A percentile compares a stretch with the other conserved stretches of the same genome.
These are phyloP conservation scores for Montipora efflorescens DNA, from an alignment of 64 coral and sea anemone genomes.

Conservation along the genomic window DNA sequence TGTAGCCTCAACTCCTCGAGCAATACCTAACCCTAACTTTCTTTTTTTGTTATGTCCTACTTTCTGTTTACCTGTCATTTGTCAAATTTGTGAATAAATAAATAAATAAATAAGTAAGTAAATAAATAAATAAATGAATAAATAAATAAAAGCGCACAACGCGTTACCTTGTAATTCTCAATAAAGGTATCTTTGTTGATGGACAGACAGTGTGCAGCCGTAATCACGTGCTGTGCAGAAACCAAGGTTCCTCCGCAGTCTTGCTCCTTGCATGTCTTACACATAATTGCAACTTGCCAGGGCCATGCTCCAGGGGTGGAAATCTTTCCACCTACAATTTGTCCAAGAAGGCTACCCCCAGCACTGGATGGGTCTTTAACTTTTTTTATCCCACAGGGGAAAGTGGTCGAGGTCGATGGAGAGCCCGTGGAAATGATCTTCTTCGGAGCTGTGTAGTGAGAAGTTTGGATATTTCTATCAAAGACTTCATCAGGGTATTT, in stretches of 20 bases:
- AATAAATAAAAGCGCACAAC: background rate
- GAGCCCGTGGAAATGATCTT: background rate
- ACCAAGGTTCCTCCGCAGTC: conserved; percentile 33
- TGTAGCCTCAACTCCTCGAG: too few species aligned
- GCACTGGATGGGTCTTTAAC: background rate
- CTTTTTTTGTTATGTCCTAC: too few species aligned
- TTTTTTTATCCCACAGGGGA: conserved; percentile 11
- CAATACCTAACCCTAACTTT: too few species aligned
- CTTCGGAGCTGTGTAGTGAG: conserved; percentile 2
- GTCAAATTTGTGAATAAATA: too few species aligned
- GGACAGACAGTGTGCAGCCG: conserved; percentile 18
- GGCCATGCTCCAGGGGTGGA: conserved; percentile 37
- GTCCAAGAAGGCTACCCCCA: background rate
- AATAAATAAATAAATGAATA: too few species aligned
- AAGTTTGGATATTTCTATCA: background rate
- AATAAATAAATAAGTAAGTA: too few species aligned
- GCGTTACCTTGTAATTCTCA: conserved; percentile 12
- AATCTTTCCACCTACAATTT: conserved; percentile 32
- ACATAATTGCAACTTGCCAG: conserved; percentile 41
- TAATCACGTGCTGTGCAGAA: conserved; percentile 29
- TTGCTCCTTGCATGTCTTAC: conserved; percentile 17
- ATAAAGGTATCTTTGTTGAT: background rate
- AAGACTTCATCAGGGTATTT: background rate
- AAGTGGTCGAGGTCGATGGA: background rate
- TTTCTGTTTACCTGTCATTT: too few species aligned